Conservation (phyloP, 2,113 vertebrate species). For the Petaurus breviceps region DNA sequence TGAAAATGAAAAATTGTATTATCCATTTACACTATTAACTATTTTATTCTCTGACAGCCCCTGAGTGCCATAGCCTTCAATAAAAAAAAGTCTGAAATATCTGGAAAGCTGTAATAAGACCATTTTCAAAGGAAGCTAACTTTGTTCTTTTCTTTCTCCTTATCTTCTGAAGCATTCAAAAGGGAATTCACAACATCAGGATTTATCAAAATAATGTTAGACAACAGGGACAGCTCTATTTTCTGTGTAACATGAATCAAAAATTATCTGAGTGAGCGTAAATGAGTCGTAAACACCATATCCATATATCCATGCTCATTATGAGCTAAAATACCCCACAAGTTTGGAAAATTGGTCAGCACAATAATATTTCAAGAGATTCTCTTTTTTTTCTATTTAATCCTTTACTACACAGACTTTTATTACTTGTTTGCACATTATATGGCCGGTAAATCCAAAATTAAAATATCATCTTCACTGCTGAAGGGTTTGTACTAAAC, state of each 20-base stretch:
- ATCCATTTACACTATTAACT: constrained; percentile 55
- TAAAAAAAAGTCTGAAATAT: constrained; percentile 35
- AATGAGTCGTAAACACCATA: constrained; percentile 10
- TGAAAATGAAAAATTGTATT: constrained; percentile 57
- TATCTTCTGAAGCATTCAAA: constrained; percentile 41
- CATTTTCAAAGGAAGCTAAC: constrained; percentile 47
- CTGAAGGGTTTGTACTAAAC: constrained; percentile 54
- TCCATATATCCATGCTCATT: constrained; percentile 42
- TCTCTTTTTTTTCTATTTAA: constrained; percentile 9
- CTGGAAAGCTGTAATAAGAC: constrained; percentile 41
- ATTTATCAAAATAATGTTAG: constrained; percentile 36
- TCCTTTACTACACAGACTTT: constrained; percentile 23
- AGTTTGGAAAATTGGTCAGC: constrained; percentile 16
- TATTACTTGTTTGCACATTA: constrained; percentile 58
- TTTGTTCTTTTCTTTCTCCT: constrained; percentile 51
- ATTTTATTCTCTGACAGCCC: constrained; percentile 9
- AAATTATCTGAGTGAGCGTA: constrained; percentile 54
- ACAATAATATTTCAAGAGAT: not conserved
- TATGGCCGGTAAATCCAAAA: constrained; percentile 68
- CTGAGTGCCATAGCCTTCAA: not conserved
- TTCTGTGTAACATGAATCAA: constrained; percentile 59
- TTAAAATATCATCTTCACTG: constrained; percentile 57
- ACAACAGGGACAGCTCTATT: constrained; percentile 26
- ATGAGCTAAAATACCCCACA: constrained; percentile 20
- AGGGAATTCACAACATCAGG: constrained; percentile 20